Evolutionary conservation across 2,888 invertebrate genomes (phyloP).

Genomic region (Taenaris catops): DNA sequence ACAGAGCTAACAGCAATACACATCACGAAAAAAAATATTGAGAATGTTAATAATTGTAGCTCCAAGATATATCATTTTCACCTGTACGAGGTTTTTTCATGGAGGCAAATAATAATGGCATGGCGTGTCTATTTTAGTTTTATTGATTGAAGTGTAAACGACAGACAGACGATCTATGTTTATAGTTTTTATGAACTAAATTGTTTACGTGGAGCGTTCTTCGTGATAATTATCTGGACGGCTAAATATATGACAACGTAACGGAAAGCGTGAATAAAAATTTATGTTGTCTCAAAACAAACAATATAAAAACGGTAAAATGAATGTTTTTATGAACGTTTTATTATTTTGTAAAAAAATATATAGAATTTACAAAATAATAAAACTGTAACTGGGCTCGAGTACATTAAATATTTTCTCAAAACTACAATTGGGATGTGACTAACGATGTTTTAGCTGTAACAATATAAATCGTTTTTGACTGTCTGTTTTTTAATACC

Average conservation of each 20-base stretch:
- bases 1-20: too few species aligned
- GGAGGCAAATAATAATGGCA: conserved; percentile 17
- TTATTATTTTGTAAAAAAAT: not conserved
- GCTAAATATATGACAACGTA: conserved; percentile 13
- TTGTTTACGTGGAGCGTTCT: conserved; percentile 12
- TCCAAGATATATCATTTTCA: too few species aligned
- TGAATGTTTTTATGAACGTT: not conserved
- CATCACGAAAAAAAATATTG: too few species aligned
- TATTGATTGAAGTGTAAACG: conserved; percentile 52
- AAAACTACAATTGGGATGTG: too few species aligned
- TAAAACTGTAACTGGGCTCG: too few species aligned
- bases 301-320: conserved; percentile 7
- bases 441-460: too few species aligned
- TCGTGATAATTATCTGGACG: conserved; percentile 10
- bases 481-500: too few species aligned
- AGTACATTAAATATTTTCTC: too few species aligned
- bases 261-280: conserved; percentile 11
- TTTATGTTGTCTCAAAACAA: conserved; percentile 6
- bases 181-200: conserved; percentile 16
- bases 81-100: conserved; percentile 12
- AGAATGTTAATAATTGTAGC: too few species aligned
- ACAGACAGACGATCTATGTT: conserved; percentile 21
- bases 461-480: too few species aligned
- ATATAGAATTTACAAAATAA: too few species aligned
- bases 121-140: conserved; percentile 46